Evolutionary conservation across 2,113 vertebrate species (phyloP).

Genomic region (Tricholaema leucomelas): DNA sequence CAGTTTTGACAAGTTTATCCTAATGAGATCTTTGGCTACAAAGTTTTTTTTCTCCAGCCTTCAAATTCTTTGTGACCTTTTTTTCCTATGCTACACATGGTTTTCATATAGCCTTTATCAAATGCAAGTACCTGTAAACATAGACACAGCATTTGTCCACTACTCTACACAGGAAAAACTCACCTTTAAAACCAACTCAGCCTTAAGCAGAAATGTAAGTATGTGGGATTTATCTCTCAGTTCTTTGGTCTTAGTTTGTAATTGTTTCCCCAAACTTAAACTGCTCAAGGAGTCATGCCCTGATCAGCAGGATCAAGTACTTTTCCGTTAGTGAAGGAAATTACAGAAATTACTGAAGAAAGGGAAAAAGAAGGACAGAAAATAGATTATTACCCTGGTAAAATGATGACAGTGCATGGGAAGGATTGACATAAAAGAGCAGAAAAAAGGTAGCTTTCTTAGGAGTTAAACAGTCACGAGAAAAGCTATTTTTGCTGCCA

Average conservation of each 20-base stretch:
- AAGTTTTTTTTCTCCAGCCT: background rate
- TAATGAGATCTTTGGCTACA: background rate
- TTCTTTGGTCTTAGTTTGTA: background rate
- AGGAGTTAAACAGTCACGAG: slow-evolving; percentile 64
- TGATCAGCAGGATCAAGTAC: background rate
- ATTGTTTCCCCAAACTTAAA: background rate
- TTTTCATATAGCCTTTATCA: background rate
- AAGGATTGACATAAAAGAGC: slow-evolving; percentile 59
- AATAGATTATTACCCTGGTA: slow-evolving; percentile 39
- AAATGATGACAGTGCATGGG: slow-evolving; percentile 65
- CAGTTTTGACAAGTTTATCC: background rate
- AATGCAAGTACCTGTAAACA: background rate
- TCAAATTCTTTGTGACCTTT: background rate
- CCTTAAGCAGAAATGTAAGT: background rate
- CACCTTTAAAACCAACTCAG: background rate
- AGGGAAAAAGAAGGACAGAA: slow-evolving; percentile 30
- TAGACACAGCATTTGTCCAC: background rate
- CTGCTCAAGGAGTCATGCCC: background rate
- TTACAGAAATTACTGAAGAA: background rate
- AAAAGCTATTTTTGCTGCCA: slow-evolving; percentile 63
- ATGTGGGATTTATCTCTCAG: background rate
- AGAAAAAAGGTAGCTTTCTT: slow-evolving; percentile 56
- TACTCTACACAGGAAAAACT: background rate
- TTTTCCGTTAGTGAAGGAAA: background rate
- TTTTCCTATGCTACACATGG: background rate